phyloP scores from a whole-genome alignment of 2,113 vertebrate species.

The Burhinus oedicnemus region DNA sequence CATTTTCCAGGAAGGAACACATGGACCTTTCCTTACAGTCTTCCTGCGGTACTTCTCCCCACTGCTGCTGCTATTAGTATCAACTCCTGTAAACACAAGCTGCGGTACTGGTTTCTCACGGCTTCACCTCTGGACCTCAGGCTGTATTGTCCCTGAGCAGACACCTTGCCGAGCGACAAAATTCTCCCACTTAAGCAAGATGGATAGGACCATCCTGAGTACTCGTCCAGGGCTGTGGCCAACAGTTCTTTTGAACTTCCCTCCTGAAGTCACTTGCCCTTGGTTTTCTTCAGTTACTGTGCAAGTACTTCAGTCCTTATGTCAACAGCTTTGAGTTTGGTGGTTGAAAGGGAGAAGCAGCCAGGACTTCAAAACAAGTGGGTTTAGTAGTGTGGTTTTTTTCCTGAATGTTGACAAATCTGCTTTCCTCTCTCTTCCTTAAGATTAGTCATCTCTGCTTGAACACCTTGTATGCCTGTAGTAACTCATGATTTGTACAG shows the following conservation, averaged over 20 bases:
- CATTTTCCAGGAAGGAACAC: background rate
- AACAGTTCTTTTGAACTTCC: background rate
- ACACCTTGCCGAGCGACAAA: accelerated
- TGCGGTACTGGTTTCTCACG: background rate
- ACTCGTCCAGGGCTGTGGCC: background rate
- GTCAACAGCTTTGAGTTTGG: background rate
- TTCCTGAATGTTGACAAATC: background rate
- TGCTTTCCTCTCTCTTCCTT: background rate
- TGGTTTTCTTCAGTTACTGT: background rate
- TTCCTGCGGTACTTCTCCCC: background rate
- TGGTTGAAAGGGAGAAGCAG: background rate
- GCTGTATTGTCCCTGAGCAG: background rate
- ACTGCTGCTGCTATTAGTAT: background rate
- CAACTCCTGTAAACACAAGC: background rate
- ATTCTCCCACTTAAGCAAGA: background rate
- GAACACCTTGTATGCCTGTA: background rate
- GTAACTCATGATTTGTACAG: background rate
- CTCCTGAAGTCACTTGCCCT: background rate
- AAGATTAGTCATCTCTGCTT: background rate
- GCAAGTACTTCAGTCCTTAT: background rate
- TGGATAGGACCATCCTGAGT: background rate
- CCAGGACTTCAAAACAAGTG: background rate
- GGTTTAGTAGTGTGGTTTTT: background rate
- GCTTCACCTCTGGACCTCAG: background rate
- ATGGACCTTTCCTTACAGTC: background rate